Percentiles rank a stretch among this genome's conserved stretches.
These are phyloP conservation scores for Drosophila rufa DNA, from an alignment of 1,140 invertebrate genomes.

Conservation along the genomic window DNA sequence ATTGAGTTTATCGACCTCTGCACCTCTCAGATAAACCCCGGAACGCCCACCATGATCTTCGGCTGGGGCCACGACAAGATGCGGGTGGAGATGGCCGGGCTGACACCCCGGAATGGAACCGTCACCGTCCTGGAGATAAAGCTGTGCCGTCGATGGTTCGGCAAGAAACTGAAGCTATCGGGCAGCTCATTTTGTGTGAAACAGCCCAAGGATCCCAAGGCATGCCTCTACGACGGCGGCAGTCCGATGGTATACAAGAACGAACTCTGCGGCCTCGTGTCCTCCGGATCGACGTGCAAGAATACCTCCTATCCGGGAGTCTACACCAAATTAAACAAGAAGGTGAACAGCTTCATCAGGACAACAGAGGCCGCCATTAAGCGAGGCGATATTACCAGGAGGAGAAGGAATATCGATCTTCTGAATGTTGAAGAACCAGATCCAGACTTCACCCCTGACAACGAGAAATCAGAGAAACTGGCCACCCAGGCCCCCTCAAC, in stretches of 20 bases:
- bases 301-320: slow-evolving; percentile 27
- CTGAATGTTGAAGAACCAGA: no score
- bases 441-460: no score
- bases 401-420: no score
- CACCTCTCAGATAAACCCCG: background rate
- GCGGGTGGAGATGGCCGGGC: background rate
- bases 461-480: no score
- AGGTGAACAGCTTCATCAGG: slow-evolving; percentile 16
- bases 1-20: slow-evolving; percentile 29
- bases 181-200: slow-evolving; percentile 23
- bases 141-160: slow-evolving; percentile 9
- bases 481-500: background rate
- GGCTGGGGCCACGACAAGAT: slow-evolving; percentile 13
- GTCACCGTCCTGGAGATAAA: background rate
- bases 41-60: background rate
- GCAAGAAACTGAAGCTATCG: background rate
- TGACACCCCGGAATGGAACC: background rate
- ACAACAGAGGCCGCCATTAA: background rate
- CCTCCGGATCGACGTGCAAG: slow-evolving; percentile 11
- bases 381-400: background rate
- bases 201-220: slow-evolving; percentile 8
- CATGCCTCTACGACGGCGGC: slow-evolving; percentile 40
- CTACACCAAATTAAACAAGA: slow-evolving; percentile 28
- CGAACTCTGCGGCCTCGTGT: slow-evolving; percentile 41
- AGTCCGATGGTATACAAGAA: slow-evolving; percentile 31